These are phyloP conservation scores for Sphaeramia orbicularis DNA, from an alignment of 2,797 vertebrate genomes.

Conservation along the genomic window DNA sequence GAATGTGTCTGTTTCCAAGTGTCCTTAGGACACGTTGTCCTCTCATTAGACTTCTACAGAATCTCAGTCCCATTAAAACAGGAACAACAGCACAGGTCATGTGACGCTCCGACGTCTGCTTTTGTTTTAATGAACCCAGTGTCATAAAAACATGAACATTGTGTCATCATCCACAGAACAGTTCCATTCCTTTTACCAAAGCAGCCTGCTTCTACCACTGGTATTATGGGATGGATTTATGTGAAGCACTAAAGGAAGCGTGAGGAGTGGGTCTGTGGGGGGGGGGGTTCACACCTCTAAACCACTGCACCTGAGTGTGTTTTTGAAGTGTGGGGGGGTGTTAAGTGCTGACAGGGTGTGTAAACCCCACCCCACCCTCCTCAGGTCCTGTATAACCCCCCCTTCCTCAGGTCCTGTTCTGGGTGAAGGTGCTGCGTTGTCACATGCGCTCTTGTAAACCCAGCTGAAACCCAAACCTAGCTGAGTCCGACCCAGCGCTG, in stretches of 20 bases:
- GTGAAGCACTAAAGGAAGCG: neutral
- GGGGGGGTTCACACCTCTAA: constrained; percentile 44
- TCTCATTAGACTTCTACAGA: constrained; percentile 15
- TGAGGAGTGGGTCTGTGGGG: constrained; percentile 31
- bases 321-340: constrained; percentile 64
- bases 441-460: constrained; percentile 63
- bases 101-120: neutral
- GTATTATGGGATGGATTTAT: too few relatives aligned
- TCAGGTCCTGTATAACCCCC: constrained; percentile 55
- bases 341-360: constrained; percentile 68
- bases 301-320: constrained; percentile 51
- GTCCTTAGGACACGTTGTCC: neutral
- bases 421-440: constrained; percentile 45
- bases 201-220: constrained; percentile 7
- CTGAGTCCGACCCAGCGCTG: constrained; percentile 45
- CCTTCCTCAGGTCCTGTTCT: constrained; percentile 53
- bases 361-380: constrained; percentile 54
- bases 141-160: neutral
- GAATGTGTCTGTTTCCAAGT: neutral
- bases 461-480: constrained; percentile 59
- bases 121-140: neutral
- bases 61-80: neutral
- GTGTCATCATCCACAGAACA: constrained; percentile 1
- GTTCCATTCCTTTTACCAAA: too few relatives aligned
- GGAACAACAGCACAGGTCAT: neutral